Evolutionary conservation across 2,888 invertebrate genomes (phyloP), one percentile per base, ranked within the genome.

Genomic region (Uropetala carovei): DNA sequence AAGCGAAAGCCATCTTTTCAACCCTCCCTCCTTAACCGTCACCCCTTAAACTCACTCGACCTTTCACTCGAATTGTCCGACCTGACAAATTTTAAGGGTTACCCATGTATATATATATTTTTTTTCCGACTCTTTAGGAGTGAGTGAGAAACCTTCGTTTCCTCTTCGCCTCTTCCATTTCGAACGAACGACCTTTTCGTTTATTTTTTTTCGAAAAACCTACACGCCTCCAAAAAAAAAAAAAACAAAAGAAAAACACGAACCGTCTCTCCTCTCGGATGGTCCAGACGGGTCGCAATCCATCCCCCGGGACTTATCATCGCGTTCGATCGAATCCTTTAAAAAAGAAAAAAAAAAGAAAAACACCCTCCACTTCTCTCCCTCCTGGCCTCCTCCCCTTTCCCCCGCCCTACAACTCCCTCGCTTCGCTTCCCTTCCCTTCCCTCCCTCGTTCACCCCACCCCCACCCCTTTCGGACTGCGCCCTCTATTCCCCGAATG

Each of bases 251-350:
- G 43, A 43, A 43, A n/a, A 83, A n/a, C 56, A 83, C 18, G 43
- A 68, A 14, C 22, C 18, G 16, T 27, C 18, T 27, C 18, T 13
- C 30, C 60, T 27, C 14, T 30, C 60, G 18, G 57, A 10, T 11
- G n/a, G 85, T 59, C 64, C 13, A 68, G 68, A 30, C 64, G 60
- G 11, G 18, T 89, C 13, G 64, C 56, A 89, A 68, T 89, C 89
- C 89, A 89, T 89, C 64, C 64, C 68, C 30, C 27, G 16, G 60
- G 86, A 64, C 86, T 64, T 89, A 89, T 89, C 89, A 43, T n/a
- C 56, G 43, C 56, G 13, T 64, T 89, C 68, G 64, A 89, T 89
- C 89, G n/a, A 59, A 86, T 43, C 43, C 43, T 5, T 5, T 43
- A 43, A 43, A 43, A 43, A 43, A 43, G 5, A 43, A n/a, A n/a